Percentiles rank a stretch among this genome's conserved stretches.
phyloP scores from a whole-genome alignment of 2,797 vertebrate species.

The Sebastes jordani region DNA sequence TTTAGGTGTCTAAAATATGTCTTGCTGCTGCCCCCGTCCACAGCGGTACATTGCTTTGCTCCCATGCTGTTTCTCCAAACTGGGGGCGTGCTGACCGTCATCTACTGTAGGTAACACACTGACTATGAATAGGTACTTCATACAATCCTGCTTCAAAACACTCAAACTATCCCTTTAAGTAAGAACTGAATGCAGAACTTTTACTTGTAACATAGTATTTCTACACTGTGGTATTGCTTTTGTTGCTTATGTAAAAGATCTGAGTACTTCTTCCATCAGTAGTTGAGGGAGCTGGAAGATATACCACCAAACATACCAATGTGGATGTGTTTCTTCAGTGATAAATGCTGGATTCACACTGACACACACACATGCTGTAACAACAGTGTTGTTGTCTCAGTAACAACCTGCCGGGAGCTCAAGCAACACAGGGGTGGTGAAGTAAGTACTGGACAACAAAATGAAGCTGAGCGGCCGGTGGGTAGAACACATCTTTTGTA shows the following conservation, averaged over 20 bases:
- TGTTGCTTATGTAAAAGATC: background rate
- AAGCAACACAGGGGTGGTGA: slow-evolving; percentile 28
- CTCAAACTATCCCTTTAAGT: background rate
- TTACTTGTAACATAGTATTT: background rate
- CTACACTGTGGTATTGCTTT: background rate
- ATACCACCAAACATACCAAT: background rate
- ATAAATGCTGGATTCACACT: slow-evolving; percentile 37
- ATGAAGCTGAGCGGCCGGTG: slow-evolving; percentile 19
- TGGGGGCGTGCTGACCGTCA: too few relatives aligned
- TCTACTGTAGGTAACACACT: too few relatives aligned
- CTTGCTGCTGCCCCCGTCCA: too few relatives aligned
- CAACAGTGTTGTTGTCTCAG: slow-evolving; percentile 22
- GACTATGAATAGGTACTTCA: too few relatives aligned
- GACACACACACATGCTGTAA: slow-evolving; percentile 24
- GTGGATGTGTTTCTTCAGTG: slow-evolving; percentile 43
- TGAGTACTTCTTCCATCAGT: background rate
- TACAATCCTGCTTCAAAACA: too few relatives aligned
- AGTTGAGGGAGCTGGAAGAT: background rate
- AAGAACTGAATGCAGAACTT: background rate
- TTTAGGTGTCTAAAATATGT: too few relatives aligned
- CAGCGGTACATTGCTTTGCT: too few relatives aligned
- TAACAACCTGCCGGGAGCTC: slow-evolving; percentile 46
- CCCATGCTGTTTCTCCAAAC: too few relatives aligned
- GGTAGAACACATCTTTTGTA: slow-evolving; percentile 38
- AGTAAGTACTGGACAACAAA: slow-evolving; percentile 38